Evolutionary conservation across 2,888 invertebrate genomes (phyloP).

Genomic region (Drosophila flavopinicola): DNA sequence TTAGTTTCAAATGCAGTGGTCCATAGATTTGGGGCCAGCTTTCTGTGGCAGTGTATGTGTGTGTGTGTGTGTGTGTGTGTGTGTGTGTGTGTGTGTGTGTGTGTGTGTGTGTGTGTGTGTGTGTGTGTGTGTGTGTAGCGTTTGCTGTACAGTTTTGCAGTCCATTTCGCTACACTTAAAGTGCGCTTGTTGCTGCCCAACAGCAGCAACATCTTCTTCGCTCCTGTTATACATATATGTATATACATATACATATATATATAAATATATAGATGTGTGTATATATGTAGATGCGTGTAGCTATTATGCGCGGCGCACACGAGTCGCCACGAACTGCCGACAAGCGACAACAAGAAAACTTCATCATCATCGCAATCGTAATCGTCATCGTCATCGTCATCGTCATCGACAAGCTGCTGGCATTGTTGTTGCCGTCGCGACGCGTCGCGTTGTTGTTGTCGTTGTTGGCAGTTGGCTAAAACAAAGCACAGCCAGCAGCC

Average conservation of each 20-base stretch:
- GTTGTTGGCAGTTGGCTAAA: conserved; percentile 61
- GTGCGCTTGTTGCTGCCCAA: conserved; percentile 61
- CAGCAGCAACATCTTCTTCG: conserved; percentile 25
- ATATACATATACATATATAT: conserved; percentile 36
- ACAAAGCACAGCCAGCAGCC: conserved; percentile 57
- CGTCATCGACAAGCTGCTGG: conserved; percentile 72
- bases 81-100: conserved; percentile 2
- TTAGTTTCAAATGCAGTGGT: conserved; percentile 48
- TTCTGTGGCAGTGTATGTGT: conserved; percentile 4
- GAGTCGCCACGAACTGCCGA: conserved; percentile 50
- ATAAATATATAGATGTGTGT: too few species aligned
- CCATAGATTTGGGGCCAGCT: conserved; percentile 43
- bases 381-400: conserved; percentile 71
- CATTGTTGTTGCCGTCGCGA: conserved; percentile 8
- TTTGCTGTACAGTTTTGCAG: conserved; percentile 71
- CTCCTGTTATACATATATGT: conserved; percentile 10
- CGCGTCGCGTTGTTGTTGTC: conserved; percentile 1
- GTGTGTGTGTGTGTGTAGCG: conserved; percentile 23
- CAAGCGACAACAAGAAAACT: conserved; percentile 9
- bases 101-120: conserved; percentile 19
- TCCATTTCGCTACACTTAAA: conserved; percentile 73
- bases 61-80: conserved; percentile 11
- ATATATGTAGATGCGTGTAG: conserved; percentile 53
- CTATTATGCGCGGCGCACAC: conserved; percentile 75
- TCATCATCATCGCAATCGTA: conserved; percentile 31